Base-by-base conservation (phyloP, 2,888 invertebrate species). In the Trichopoda pennipes region DNA sequence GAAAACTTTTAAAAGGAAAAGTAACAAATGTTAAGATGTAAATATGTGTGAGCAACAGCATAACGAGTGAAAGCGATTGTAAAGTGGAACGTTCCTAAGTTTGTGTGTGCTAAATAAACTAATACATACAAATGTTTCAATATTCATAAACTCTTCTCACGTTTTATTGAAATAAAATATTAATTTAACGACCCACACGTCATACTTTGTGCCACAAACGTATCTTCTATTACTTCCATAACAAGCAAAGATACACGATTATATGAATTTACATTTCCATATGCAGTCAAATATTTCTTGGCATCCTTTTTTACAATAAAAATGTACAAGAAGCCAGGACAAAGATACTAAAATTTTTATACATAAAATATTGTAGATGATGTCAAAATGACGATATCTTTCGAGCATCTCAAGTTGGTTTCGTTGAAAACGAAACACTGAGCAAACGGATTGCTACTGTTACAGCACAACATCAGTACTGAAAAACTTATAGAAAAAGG, bases 151-250 rank as follows among this genome's bases (percentile, higher is more conserved):
- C 74, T 78, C 78, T 53, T 19, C 78, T 81, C 81, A 81, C 81
- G 78, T 81, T 78, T 81, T 78, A 78, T 81, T 81, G 78, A 78
- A 81, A 81, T 81, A 69, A 81, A 81, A 81, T 78, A 81, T 81
- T 81, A 70, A 81, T 81, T 78, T 81, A 74, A 81, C 78, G 81
- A 77, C 73, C 81, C 63, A 77, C 63, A 77, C 77, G 73, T 58
- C 73, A 76, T 53, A 53, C 35, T 55, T 32, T 47, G 17, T 55
- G 16, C 14, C 32, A 55, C n/a, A 44, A 44, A 55, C 10, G 23
- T 42, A 49, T 32, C 9, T 60, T 42, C 44, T 14, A 17, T n/a
- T 60, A 51, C 51, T 8, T 64, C 19, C 19, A 1, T 21, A 23
- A 17, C 23, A 64, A 23, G 16, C 1, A 23, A 19, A 10, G 3